Evolutionary conservation across 2,888 invertebrate genomes (phyloP), one percentile per base, ranked within the genome.

Genomic region (Galeopsomyia nigrocyanea): DNA sequence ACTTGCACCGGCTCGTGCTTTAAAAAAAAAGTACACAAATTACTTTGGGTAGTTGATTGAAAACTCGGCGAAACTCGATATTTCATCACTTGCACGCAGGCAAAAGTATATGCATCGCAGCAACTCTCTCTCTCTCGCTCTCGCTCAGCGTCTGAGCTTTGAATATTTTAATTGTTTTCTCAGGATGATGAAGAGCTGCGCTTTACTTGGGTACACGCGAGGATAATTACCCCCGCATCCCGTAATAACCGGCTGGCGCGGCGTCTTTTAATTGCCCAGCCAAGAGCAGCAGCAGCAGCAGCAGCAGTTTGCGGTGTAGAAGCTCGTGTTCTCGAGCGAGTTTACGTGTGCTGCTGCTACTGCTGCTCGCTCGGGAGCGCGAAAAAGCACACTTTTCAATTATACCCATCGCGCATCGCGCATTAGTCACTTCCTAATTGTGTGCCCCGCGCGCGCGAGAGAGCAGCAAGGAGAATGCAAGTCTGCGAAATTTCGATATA

Each of bases 121-220:
- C 39, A 39, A 39, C 13, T 39, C 13, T 39, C 13, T 39, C 39
- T 39, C 13, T 39, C 13, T 39, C 39, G 2, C 39, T 39, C 39
- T 10, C 39, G 7, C 39, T 39, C 39, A 5, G 39, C 39, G 10
- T 9, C 53, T 22, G 26, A 22, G n/a, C 26, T 47, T 47, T 66
- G 74, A 71, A 71, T 74, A 74, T 68, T 71, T 74, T 67, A 68
- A 74, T 74, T 74, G 71, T 74, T 74, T 74, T 71, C 71, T 51
- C 61, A 56, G 55, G 62, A 73, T 62, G 73, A 73, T 66, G 66
- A 26, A 70, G 62, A 51, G 70, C 47, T 51, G 17, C 46, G 21
- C 50, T 68, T 68, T 68, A 46, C 62, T 62, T 51, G n/a, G 64
- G 47, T 46, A 64, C 65, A 47, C 70, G 60, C 19, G 67, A 67